Percentiles rank a stretch among this genome's conserved stretches.
These are phyloP conservation scores for Leucozona laternaria DNA, from an alignment of 2,888 invertebrate genomes.

Conservation along the genomic window DNA sequence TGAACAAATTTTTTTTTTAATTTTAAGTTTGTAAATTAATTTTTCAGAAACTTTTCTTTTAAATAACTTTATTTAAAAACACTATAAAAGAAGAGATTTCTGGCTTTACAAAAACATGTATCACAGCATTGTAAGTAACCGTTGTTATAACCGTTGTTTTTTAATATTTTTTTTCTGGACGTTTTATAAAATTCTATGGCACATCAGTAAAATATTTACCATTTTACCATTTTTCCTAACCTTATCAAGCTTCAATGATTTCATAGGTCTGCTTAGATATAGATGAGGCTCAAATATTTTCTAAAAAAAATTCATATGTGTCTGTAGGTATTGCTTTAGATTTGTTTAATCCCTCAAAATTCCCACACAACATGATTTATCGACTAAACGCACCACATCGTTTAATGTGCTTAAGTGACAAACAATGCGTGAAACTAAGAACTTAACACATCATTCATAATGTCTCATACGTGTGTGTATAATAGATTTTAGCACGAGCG, in stretches of 20 bases:
- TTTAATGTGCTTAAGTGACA: slow-evolving; percentile 47
- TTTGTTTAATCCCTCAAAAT: neutral
- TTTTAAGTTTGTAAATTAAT: too few relatives aligned
- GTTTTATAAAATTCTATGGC: too few relatives aligned
- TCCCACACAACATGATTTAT: slow-evolving; percentile 46
- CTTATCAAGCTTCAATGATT: neutral
- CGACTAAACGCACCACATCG: slow-evolving; percentile 56
- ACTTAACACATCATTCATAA: slow-evolving; percentile 62
- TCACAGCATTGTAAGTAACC: too few relatives aligned
- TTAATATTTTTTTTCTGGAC: too few relatives aligned
- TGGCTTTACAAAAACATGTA: too few relatives aligned
- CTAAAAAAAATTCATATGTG: neutral
- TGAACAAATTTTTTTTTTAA: too few relatives aligned
- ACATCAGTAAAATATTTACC: too few relatives aligned
- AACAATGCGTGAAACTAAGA: slow-evolving; percentile 69
- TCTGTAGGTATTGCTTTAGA: neutral
- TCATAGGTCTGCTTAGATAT: neutral
- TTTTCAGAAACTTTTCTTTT: too few relatives aligned
- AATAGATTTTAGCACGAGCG: slow-evolving; percentile 19
- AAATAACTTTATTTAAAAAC: too few relatives aligned
- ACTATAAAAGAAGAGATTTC: too few relatives aligned
- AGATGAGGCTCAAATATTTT: neutral
- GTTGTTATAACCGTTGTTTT: too few relatives aligned
- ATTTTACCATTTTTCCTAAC: too few relatives aligned
- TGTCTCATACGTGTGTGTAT: slow-evolving; percentile 23